These are phyloP conservation scores for Nothocercus nigrocapillus DNA, from an alignment of 2,113 vertebrate genomes.

Conservation along the genomic window DNA sequence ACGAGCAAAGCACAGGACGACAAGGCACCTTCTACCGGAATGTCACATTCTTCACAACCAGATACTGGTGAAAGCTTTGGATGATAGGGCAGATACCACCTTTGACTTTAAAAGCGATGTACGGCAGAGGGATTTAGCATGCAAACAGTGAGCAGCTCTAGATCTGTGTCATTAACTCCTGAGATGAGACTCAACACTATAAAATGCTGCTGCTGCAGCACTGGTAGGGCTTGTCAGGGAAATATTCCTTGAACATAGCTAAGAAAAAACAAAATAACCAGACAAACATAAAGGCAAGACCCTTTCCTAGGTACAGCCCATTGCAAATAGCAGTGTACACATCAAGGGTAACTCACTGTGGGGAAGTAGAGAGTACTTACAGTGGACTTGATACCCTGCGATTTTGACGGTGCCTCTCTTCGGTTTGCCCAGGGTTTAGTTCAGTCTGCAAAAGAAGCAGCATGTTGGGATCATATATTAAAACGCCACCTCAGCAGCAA, in stretches of 20 bases:
- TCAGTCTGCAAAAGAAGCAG: slow-evolving; percentile 30
- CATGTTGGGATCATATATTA: neutral
- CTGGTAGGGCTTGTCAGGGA: neutral
- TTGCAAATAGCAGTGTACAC: neutral
- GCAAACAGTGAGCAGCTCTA: neutral
- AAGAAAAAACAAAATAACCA: neutral
- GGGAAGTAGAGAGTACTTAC: slow-evolving; percentile 37
- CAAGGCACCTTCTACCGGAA: neutral
- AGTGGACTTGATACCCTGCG: neutral
- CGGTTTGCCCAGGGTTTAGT: neutral
- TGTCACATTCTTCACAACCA: neutral
- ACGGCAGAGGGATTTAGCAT: neutral
- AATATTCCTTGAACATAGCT: neutral
- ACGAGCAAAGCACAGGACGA: neutral
- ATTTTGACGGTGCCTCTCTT: neutral
- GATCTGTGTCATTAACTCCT: neutral
- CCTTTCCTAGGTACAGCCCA: neutral
- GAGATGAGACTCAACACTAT: neutral
- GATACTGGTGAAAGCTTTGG: neutral
- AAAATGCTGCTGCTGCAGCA: neutral
- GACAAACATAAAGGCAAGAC: neutral
- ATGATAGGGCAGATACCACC: neutral
- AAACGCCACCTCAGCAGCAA: neutral
- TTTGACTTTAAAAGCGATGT: neutral
- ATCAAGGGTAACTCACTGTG: neutral